Conservation (phyloP, 2,113 vertebrate genomes). For the Laticauda colubrina region DNA sequence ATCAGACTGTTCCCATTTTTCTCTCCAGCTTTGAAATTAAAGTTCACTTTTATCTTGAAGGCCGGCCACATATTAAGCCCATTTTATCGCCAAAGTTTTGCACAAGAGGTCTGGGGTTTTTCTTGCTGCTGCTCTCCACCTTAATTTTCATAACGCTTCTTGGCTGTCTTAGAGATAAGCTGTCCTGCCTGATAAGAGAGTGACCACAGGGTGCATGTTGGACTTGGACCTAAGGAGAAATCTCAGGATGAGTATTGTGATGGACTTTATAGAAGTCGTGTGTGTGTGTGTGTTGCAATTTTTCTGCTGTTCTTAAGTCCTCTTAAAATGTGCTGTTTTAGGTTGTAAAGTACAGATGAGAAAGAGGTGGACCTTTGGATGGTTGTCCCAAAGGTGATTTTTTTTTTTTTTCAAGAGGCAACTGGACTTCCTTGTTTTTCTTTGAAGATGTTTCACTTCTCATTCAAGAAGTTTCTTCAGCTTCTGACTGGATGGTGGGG, state of each 20-base stretch:
- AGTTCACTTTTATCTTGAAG: constrained; percentile 11
- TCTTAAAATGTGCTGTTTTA: not conserved
- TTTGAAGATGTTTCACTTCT: too few species aligned
- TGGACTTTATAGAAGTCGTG: not conserved
- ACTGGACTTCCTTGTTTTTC: too few species aligned
- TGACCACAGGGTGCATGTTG: not conserved
- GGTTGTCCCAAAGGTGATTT: too few species aligned
- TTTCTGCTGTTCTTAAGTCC: not conserved
- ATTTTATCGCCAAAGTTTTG: fast-evolving
- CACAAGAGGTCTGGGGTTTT: not conserved
- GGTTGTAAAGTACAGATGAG: not conserved
- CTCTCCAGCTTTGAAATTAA: not conserved
- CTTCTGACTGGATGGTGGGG: too few species aligned
- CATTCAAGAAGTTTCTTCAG: too few species aligned
- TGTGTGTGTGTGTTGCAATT: not conserved
- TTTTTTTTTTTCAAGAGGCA: too few species aligned
- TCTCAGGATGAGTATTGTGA: not conserved
- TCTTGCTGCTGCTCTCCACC: too few species aligned
- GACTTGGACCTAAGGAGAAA: not conserved
- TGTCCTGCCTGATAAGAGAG: not conserved
- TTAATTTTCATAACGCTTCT: not conserved
- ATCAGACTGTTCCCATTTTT: not conserved
- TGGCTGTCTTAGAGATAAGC: not conserved
- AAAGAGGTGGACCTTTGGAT: not conserved
- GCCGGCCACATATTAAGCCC: fast-evolving